Evolutionary conservation across 2,113 vertebrate genomes (phyloP).

Genomic region (Delphinapterus leucas): DNA sequence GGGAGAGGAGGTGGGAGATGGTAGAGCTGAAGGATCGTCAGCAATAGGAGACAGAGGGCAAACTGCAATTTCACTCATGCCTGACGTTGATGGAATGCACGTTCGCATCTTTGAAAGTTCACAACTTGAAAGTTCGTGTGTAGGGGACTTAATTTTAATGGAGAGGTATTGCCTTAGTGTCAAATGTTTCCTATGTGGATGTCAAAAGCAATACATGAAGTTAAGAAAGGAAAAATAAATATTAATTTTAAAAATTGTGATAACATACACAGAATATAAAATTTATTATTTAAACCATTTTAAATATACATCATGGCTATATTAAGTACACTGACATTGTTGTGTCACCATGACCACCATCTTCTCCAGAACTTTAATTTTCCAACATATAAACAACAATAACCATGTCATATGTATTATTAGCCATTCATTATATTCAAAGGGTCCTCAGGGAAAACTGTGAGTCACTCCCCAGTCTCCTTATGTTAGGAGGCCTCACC

Average conservation of each 20-base stretch:
- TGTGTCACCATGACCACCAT: background rate
- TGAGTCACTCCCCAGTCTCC: background rate
- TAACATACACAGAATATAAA: background rate
- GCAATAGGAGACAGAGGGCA: too few species aligned
- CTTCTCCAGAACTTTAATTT: background rate
- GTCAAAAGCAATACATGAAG: background rate
- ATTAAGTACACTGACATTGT: background rate
- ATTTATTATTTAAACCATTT: background rate
- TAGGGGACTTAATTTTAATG: background rate
- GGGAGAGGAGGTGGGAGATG: too few species aligned
- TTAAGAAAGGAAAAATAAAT: conserved; percentile 22
- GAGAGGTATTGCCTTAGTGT: background rate
- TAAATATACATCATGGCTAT: background rate
- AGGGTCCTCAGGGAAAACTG: background rate
- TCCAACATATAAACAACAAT: background rate
- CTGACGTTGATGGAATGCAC: too few species aligned
- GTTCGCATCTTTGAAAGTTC: too few species aligned
- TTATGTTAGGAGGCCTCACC: background rate
- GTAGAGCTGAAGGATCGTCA: too few species aligned
- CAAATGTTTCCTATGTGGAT: background rate
- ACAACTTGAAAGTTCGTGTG: too few species aligned
- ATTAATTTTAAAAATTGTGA: conserved; percentile 1
- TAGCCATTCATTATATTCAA: background rate
- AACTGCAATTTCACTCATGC: too few species aligned
- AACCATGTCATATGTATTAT: background rate